phyloP scores from a whole-genome alignment of 1,140 invertebrate genomes.

The Venturia canescens region DNA sequence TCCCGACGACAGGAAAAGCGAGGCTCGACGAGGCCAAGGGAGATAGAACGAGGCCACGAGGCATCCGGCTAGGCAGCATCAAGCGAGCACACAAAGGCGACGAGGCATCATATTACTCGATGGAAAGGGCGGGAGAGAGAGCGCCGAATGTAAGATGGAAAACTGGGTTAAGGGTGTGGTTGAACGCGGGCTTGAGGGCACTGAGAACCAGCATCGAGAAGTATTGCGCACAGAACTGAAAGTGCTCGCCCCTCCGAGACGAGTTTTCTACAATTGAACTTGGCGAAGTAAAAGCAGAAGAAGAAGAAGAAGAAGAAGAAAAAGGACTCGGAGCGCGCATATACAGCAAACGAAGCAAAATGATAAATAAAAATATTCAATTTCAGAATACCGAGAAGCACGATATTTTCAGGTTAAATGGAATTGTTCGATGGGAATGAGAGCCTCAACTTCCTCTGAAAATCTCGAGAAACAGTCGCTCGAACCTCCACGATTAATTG shows the following conservation, averaged over 20 bases:
- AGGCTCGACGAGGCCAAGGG: conserved; percentile 1
- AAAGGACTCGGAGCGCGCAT: neutral
- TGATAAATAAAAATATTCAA: conserved; percentile 9
- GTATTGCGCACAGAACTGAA: neutral
- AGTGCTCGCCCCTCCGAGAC: neutral
- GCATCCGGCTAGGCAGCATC: conserved; percentile 19
- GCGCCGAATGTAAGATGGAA: neutral
- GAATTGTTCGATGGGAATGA: neutral
- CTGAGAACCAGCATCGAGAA: neutral
- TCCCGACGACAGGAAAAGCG: neutral
- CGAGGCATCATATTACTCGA: conserved; percentile 26
- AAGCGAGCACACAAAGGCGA: conserved; percentile 21
- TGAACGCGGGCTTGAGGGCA: conserved; percentile 13
- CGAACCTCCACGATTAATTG: too few relatives aligned
- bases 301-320: too few relatives aligned
- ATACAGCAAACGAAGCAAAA: neutral
- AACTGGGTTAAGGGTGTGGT: conserved; percentile 29
- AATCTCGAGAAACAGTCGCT: too few relatives aligned
- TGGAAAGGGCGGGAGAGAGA: too few relatives aligned
- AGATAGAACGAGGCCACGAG: conserved; percentile 16
- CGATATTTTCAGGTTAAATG: neutral
- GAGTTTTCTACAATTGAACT: conserved; percentile 4
- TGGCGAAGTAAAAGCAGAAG: conserved; percentile 9
- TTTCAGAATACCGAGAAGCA: neutral
- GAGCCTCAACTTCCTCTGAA: too few relatives aligned